Evolutionary conservation across 2,113 vertebrate genomes (phyloP), one percentile per base, ranked within the genome.

Genomic region (Cacatua alba): DNA sequence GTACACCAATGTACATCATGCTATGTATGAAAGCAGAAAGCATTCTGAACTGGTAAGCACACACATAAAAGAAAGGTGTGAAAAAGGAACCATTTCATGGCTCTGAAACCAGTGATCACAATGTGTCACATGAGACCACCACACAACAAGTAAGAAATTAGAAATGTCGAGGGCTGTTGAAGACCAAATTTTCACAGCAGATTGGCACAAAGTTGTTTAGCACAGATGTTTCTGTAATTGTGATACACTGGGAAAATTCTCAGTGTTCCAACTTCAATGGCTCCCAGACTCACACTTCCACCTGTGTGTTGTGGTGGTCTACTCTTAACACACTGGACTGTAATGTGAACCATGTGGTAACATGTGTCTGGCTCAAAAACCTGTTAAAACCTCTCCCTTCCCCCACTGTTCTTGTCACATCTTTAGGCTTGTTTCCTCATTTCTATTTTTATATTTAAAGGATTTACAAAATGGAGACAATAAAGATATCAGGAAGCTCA

Each of bases 171-270:
- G 79, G 88, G 82, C 93, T 96, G 87, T 88, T 59, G 94, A 97
- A 82, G 89, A 96, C 88, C 96, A 94, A 71, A 95, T 96, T 98
- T 97, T 97, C 96, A 97, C 94, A 98, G 96, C 92, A 95, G 91
- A 96, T 92, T 82, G 52, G 70, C 90, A 69, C 84, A 86, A 97
- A 97, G 95, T 95, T 97, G 97, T 97, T 96, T 90, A 96, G 95
- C 96, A 97, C 98, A 98, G 98, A 97, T 98, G 98, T 98, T 98
- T 97, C 96, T 97, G 98, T 98, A 98, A 98, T 95, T 97, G 96
- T 97, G 98, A 98, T 98, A 98, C 75, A 96, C 98, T 98, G 98
- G 97, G 98, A 98, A 98, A 97, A 92, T 97, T 97, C 92, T 92
- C 96, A 3, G 44, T 94, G 51, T 91, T 98, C 67, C 55, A 70